Evolutionary conservation across 2,113 vertebrate species (phyloP), one percentile per base, ranked within the genome.

Genomic region (Nipponia nippon): DNA sequence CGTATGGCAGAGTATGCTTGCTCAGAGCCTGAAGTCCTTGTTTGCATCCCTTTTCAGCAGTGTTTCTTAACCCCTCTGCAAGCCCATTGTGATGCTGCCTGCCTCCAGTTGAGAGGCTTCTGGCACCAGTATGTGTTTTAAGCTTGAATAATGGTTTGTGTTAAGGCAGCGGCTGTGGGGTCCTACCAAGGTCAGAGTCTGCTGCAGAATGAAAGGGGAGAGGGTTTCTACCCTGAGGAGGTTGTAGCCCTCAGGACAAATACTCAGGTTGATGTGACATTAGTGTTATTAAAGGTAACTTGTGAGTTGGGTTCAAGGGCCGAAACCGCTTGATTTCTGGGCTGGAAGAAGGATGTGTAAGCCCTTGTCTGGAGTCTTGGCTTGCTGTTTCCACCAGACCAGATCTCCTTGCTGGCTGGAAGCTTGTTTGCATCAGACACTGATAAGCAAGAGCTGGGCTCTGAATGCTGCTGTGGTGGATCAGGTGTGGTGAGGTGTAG

Each of bases 41-140:
- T 82, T 87, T 95, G 95, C 73, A 73, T 84, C 87, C 72, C 53
- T 93, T 82, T 95, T 50, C 77, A 85, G 81, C 62, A 32, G 63
- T 40, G 58, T 78, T 92, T 38, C 87, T 95, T 94, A 89, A 91
- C 61, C 80, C 52, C 69, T 67, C 30, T 44, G 38, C 20, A 46
- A 40, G 75, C 52, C 77, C 58, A 52, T 71, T 90, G 63, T 89
- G 32, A 13, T 67, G 65, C 83, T 85, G 73, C 86, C n/a, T 14
- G 52, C 47, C 49, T 71, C 61, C 58, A 49, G 20, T 26, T n/a
- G 65, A 79, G 95, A 79, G 38, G 17, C 78, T 83, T 59, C 73
- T 83, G 91, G 73, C 95, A 91, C 66, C 77, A 49, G 52, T 26
- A 16, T 52, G 34, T 79, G 69, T 80, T 75, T 59, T 65, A 40